Base-by-base conservation (phyloP, 2,797 vertebrate species). In the Sebastes wilsoni region DNA sequence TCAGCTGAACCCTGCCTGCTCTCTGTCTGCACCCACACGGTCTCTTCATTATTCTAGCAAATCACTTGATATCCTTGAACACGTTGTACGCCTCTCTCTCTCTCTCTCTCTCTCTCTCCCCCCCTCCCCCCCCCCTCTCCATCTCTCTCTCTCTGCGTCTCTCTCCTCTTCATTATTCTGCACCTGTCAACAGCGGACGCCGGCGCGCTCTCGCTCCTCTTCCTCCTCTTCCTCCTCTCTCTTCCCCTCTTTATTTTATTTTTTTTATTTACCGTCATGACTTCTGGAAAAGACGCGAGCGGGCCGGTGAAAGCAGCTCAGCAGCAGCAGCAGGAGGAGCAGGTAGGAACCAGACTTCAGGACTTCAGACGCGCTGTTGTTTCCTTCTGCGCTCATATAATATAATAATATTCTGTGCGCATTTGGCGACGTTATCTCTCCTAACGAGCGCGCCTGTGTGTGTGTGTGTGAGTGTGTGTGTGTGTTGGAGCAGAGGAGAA, bases 241-340 rank as follows among this genome's bases (percentile, higher is more conserved):
- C 46, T 54, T 80, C 46, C 49, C 11, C 30, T 59, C 83, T 92
- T 54, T n/a, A 54, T 42, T 42, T 42, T 42, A 18, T 28, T 87
- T 55, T 55, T 58, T 13, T 83, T 30, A 42, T 83, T 85, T 68
- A 85, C 91, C 90, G 95, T 79, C 94, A 98, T 98, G 97, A 98
- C 97, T 94, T 97, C 97, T 75, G 95, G 96, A 56, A 98, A 97
- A 95, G 97, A 98, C 77, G 92, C 94, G 74, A 96, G 92, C 87
- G 95, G 95, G 79, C 93, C 97, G 71, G 96, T 90, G 81, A 99
- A 98, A 93, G 93, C 96, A 78, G 91, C 88, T 90, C 97, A 96
- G 77, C 97, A 97, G 88, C 96, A 38, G 36, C 36, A 38, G 36
- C 36, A 38, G 36, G 12, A 95, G 80, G 97, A 98, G 8, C 97